A percentile compares a stretch with the other conserved stretches of the same genome.
phyloP scores from a whole-genome alignment of 2,113 vertebrate genomes.

The Condylura cristata region DNA sequence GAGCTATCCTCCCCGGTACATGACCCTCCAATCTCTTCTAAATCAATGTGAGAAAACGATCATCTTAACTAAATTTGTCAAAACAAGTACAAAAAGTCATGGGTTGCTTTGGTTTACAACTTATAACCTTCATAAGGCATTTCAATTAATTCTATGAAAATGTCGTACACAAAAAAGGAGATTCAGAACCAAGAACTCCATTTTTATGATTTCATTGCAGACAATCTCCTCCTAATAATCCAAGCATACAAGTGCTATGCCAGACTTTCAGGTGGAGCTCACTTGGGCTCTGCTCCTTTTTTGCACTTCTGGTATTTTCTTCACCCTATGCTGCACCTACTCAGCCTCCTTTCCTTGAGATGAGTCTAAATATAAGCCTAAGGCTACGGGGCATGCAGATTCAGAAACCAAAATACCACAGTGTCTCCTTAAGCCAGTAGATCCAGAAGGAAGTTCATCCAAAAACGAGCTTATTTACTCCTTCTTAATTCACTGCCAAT shows the following conservation, averaged over 20 bases:
- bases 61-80: not conserved
- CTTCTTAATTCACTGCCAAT: not conserved
- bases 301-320: not conserved
- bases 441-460: not conserved
- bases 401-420: not conserved
- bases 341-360: not conserved
- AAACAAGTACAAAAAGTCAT: not conserved
- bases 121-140: not conserved
- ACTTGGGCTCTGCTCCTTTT: not conserved
- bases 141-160: not conserved
- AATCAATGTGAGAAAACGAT: not conserved
- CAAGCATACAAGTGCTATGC: not conserved
- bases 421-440: not conserved
- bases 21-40: not conserved
- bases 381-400: not conserved
- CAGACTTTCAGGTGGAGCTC: not conserved
- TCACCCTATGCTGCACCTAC: not conserved
- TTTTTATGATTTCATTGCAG: not conserved
- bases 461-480: not conserved
- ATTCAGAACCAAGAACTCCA: not conserved
- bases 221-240: not conserved
- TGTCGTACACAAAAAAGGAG: not conserved
- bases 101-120: not conserved
- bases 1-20: not conserved
- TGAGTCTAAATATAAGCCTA: not conserved